Base-by-base conservation (phyloP, 2,113 vertebrate species). In the Paramisgurnus dabryanus region DNA sequence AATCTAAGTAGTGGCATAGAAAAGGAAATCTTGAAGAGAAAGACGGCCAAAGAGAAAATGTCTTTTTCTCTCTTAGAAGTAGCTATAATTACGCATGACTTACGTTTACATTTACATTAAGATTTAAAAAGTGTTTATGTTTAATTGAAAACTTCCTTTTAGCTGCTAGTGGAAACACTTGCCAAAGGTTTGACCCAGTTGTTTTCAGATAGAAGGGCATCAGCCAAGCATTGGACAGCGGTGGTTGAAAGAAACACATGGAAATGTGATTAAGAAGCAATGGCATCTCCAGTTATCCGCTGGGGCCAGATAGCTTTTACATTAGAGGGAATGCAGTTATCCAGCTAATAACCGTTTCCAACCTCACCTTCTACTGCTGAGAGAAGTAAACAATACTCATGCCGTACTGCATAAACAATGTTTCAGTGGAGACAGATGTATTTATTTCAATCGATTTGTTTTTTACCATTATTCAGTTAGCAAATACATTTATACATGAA, bases 231-330 rank as follows among this genome's bases (percentile, higher is more conserved):
- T 34, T 49, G 27, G 68, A 80, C 69, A 74, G 41, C 43, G 61
- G 55, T 15, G 18, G 58, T 61, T 57, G 41, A 43, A 71, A 71
- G 68, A 55, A 41, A 45, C 85, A 85, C 49, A 86, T 88, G 89
- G 81, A 89, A 85, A 86, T 84, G 61, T 86, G 84, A 90, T 90
- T 83, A 85, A 71, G 57, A 53, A 71, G 73, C 83, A 87, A 86
- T 83, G 61, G 69, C 60, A 69, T 79, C 63, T 76, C 70, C 68
- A 61, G 61, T 78, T 78, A 53, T 61, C 67, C 72, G 18, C 41
- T 73, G 43, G 47, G 50, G 7, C n/a, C 7, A 55, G 53, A 65
- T 58, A 81, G 81, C 71, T 65, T 8, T 27, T 50, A 70, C 53
- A 18, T 70, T 61, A 78, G 67, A 71, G 17, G 40, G 65, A 79